Base-by-base conservation (phyloP, 2,888 invertebrate species). In the Calameuta idolon region DNA sequence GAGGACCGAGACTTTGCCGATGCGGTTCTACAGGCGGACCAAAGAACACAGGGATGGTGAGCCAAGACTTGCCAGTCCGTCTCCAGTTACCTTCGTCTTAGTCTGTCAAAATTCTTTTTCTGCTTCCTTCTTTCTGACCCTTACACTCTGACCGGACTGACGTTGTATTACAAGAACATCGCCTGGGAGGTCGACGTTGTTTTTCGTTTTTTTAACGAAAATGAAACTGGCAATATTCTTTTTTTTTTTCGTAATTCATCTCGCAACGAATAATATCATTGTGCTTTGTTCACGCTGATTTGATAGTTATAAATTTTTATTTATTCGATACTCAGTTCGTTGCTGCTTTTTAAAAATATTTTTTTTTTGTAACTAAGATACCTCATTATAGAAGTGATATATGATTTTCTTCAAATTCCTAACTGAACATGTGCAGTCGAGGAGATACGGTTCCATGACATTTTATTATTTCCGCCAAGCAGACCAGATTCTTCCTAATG, bases 1-100 rank as follows among this genome's bases (percentile, higher is more conserved):
- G 76, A 31, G 30, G 33, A 31, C 31, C 73, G 33, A 71, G 33
- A 30, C 35, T 23, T 55, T 12, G 68, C 40, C 55, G 40, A 75
- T 33, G 75, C 55, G 55, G 75, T 40, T 76, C 78, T 73, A 55
- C n/a, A 68, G 73, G 73, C 34, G 73, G 9, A 75, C 30, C 69
- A 69, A 34, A 79, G 31, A 79, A 77, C 76, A 77, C 76, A 77
- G 76, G 76, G 55, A 73, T 34, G 74, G 4, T 30, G 80, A 78
- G 23, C 55, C 55, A 55, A 55, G 55, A 5, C 55, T 55, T 55
- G 55, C 23, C 55, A 55, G 55, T 55, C 55, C 81, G 83, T 79
- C 80, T 86, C 86, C 85, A 82, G 86, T 86, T 86, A 86, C 86
- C 84, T 80, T 79, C 80, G 79, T 80, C 82, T 81, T 84, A 75